phyloP scores from a whole-genome alignment of 2,113 vertebrate species.

The Platanista minor region DNA sequence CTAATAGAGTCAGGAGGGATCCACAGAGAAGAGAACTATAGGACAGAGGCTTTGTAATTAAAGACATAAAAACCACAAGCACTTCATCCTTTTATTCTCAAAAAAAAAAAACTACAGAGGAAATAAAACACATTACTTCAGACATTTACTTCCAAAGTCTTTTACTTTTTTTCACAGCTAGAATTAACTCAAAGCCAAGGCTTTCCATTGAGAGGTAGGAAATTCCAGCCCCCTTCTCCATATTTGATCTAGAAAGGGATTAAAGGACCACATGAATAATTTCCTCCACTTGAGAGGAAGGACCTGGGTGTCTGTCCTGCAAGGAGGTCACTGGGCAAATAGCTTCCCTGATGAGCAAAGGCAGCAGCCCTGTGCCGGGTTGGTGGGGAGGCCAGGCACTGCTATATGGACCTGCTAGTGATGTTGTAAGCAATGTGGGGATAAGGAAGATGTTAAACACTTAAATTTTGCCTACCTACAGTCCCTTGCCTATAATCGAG shows the following conservation, averaged over 20 bases:
- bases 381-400: fast-evolving
- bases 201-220: not conserved
- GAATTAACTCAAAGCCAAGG: not conserved
- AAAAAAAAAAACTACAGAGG: not conserved
- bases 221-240: not conserved
- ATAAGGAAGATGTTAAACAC: not conserved
- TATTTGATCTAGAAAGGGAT: not conserved
- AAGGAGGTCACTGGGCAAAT: not conserved
- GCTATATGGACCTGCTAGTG: not conserved
- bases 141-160: not conserved
- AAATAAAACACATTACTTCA: not conserved
- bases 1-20: not conserved
- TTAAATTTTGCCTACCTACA: slow-evolving; percentile 24
- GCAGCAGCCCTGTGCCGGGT: no score
- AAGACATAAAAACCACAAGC: not conserved
- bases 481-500: slow-evolving; percentile 77
- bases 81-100: not conserved
- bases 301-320: not conserved
- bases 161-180: not conserved
- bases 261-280: not conserved
- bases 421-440: not conserved
- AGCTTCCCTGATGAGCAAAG: fast-evolving
- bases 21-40: not conserved
- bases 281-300: not conserved
- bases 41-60: not conserved